These are phyloP conservation scores for Muscicapa comitata DNA, from an alignment of 2,797 vertebrate species.

Conservation along the genomic window DNA sequence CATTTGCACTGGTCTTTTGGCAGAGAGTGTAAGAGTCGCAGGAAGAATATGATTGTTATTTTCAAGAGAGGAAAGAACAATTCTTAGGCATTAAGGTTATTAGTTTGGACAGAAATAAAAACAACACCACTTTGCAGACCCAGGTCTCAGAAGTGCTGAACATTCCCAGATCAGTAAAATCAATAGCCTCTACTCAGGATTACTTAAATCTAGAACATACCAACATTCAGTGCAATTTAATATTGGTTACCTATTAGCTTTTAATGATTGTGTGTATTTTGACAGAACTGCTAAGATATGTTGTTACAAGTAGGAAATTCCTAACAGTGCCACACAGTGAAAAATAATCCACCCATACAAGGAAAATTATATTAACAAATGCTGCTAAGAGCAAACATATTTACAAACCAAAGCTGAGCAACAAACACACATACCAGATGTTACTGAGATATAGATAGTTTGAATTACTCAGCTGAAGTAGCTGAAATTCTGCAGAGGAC, in stretches of 20 bases:
- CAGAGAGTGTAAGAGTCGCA: not conserved
- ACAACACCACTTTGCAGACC: not conserved
- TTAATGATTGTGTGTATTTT: not conserved
- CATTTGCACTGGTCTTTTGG: not conserved
- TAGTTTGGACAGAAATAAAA: constrained; percentile 32
- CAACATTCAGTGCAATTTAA: not conserved
- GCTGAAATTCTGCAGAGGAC: constrained; percentile 5
- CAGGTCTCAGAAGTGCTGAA: constrained; percentile 24
- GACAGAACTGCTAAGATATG: not conserved
- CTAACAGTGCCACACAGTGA: not conserved
- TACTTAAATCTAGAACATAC: not conserved
- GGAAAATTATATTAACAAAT: constrained; percentile 51
- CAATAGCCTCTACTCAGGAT: not conserved
- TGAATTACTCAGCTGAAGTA: constrained; percentile 39
- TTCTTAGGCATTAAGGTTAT: not conserved
- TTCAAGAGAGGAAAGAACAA: constrained; percentile 19
- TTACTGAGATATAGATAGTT: constrained; percentile 45
- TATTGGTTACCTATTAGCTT: not conserved
- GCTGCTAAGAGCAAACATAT: constrained; percentile 39
- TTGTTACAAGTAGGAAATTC: not conserved
- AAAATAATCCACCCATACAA: constrained; percentile 48
- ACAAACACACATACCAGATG: constrained; percentile 49
- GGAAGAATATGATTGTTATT: not conserved
- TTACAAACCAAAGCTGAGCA: constrained; percentile 47
- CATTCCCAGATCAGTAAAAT: constrained; percentile 36